These are phyloP conservation scores for Alca torda DNA, from an alignment of 2,797 vertebrate species.

Conservation along the genomic window DNA sequence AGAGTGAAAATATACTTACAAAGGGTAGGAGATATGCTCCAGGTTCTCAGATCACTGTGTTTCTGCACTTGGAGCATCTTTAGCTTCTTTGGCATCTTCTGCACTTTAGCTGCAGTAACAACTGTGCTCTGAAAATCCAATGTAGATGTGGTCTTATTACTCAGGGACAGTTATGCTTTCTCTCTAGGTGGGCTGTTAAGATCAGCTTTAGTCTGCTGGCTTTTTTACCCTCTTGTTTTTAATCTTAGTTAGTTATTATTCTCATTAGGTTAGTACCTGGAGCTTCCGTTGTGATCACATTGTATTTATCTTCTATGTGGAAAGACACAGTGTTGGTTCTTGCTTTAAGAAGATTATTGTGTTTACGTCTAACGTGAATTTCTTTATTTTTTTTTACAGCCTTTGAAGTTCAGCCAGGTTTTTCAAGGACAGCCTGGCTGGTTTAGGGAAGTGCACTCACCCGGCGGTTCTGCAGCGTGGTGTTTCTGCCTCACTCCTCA, in stretches of 20 bases:
- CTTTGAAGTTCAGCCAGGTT: neutral
- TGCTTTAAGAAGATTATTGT: neutral
- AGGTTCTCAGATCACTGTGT: neutral
- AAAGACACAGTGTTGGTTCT: neutral
- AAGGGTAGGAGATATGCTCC: neutral
- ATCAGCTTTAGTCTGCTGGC: neutral
- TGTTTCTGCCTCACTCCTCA: neutral
- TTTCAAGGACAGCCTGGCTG: neutral
- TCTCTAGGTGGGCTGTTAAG: neutral
- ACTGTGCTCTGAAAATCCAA: neutral
- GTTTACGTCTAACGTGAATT: neutral
- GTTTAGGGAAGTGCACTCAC: neutral
- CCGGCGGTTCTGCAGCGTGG: fast-evolving
- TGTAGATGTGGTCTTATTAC: neutral
- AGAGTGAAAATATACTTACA: neutral
- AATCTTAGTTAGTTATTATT: neutral
- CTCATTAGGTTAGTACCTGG: neutral
- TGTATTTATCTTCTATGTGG: neutral
- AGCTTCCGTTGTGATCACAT: neutral
- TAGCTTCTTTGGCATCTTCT: neutral
- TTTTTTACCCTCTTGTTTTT: neutral
- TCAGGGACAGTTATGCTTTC: neutral
- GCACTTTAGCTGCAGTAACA: neutral
- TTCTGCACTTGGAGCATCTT: neutral
- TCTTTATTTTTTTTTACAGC: neutral